Evolutionary conservation across 1,140 invertebrate genomes (phyloP).

Genomic region (Tenebrio molitor): DNA sequence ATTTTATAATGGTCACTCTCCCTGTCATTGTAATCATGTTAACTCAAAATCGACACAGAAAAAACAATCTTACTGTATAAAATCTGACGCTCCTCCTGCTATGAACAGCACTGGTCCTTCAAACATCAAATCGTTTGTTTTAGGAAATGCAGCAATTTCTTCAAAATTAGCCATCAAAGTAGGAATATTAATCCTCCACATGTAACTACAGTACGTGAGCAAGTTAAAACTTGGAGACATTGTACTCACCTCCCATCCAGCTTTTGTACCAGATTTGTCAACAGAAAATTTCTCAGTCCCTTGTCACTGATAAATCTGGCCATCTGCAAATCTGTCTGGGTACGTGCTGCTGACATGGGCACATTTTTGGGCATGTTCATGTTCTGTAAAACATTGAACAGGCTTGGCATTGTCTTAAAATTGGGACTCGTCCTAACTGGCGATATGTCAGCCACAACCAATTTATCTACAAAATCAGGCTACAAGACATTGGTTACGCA

Average conservation of each 20-base stretch:
- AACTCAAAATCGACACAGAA: neutral
- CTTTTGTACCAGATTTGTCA: constrained; percentile 66
- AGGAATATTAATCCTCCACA: constrained; percentile 66
- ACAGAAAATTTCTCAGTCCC: constrained; percentile 69
- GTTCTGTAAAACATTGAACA: constrained; percentile 77
- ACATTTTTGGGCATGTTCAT: constrained; percentile 72
- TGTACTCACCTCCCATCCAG: constrained; percentile 51
- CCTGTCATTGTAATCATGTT: constrained; percentile 66
- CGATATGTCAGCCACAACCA: constrained; percentile 89
- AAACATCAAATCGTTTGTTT: constrained; percentile 70
- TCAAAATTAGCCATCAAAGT: constrained; percentile 61
- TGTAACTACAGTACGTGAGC: constrained; percentile 55
- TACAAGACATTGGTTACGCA: constrained; percentile 66
- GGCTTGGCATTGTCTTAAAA: constrained; percentile 73
- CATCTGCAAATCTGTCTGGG: constrained; percentile 71
- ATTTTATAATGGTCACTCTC: constrained; percentile 78
- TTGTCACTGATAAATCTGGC: constrained; percentile 65
- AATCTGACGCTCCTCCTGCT: constrained; percentile 83
- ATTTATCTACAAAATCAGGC: constrained; percentile 82
- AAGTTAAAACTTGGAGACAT: neutral
- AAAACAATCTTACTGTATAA: constrained; percentile 75
- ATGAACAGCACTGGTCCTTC: constrained; percentile 84
- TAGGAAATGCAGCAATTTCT: constrained; percentile 76
- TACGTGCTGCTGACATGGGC: constrained; percentile 77
- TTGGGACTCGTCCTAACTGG: constrained; percentile 77